Conservation (phyloP, 2,888 invertebrate genomes). For the Eugnorisma glareosa region DNA sequence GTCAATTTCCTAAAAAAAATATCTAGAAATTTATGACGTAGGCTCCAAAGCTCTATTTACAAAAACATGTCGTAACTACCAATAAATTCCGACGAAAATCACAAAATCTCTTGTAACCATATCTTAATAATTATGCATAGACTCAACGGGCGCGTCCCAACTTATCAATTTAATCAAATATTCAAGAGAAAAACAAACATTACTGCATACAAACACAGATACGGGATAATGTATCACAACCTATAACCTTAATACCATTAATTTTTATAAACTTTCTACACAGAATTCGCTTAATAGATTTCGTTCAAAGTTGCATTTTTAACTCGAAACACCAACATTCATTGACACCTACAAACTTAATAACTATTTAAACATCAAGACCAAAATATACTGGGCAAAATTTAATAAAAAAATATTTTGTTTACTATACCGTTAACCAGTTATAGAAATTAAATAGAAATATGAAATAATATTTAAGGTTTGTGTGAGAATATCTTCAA, state of each 20-base stretch:
- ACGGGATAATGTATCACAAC: slow-evolving; percentile 65
- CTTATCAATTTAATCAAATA: slow-evolving; percentile 66
- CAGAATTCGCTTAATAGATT: slow-evolving; percentile 71
- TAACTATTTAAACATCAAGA: not conserved
- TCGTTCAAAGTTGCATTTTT: slow-evolving; percentile 54
- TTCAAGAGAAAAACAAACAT: slow-evolving; percentile 71
- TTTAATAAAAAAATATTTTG: slow-evolving; percentile 63
- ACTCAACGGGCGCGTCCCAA: slow-evolving; percentile 27
- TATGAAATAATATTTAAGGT: slow-evolving; percentile 48
- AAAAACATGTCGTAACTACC: slow-evolving; percentile 41
- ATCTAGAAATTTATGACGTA: slow-evolving; percentile 23
- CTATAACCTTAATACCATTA: slow-evolving; percentile 72
- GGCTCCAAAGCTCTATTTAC: slow-evolving; percentile 12
- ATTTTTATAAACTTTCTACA: slow-evolving; percentile 74
- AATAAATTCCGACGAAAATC: slow-evolving; percentile 28
- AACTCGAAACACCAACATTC: slow-evolving; percentile 17
- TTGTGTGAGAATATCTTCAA: slow-evolving; percentile 45
- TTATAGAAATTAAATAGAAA: slow-evolving; percentile 63
- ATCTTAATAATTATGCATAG: slow-evolving; percentile 58
- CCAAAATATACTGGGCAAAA: slow-evolving; percentile 37
- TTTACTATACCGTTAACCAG: slow-evolving; percentile 64
- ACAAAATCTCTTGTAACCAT: slow-evolving; percentile 37
- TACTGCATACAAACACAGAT: slow-evolving; percentile 46
- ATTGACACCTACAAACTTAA: not conserved
- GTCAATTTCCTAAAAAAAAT: not conserved